phyloP scores from a whole-genome alignment of 2,113 vertebrate genomes.

The Tauraco erythrolophus region DNA sequence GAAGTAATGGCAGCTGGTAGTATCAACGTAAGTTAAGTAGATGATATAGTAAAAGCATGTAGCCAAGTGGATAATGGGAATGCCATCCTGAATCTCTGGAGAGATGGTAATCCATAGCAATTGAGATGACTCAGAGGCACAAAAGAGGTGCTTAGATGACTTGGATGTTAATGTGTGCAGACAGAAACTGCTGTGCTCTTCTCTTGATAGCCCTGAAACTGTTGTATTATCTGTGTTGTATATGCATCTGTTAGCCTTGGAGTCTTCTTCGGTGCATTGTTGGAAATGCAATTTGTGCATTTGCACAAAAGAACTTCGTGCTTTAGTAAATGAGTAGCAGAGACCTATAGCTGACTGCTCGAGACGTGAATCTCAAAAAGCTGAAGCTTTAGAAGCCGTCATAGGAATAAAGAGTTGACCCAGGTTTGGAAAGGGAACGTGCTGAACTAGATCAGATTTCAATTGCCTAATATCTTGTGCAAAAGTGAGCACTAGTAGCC shows the following conservation, averaged over 20 bases:
- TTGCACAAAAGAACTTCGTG: not conserved
- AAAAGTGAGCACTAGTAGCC: not conserved
- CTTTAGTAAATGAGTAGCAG: not conserved
- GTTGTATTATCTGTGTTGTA: not conserved
- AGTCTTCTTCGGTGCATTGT: not conserved
- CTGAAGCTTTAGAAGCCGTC: not conserved
- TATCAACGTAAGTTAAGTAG: slow-evolving; percentile 9
- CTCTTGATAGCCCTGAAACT: not conserved
- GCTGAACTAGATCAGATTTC: not conserved
- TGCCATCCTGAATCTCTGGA: slow-evolving; percentile 17
- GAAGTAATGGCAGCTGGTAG: not conserved
- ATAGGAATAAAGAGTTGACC: not conserved
- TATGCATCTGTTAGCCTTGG: not conserved
- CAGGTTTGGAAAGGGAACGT: not conserved
- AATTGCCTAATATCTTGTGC: not conserved
- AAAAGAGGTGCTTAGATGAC: not conserved
- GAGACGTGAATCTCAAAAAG: not conserved
- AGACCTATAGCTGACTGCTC: not conserved
- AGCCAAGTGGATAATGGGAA: slow-evolving; percentile 58
- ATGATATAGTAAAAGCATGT: slow-evolving; percentile 15
- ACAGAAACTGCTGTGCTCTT: not conserved
- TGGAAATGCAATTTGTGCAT: not conserved
- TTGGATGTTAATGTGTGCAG: slow-evolving; percentile 31
- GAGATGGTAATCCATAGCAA: slow-evolving; percentile 23
- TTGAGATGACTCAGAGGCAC: not conserved